Evolutionary conservation across 2,888 invertebrate genomes (phyloP), one percentile per base, ranked within the genome.

Genomic region (Diloba caeruleocephala): DNA sequence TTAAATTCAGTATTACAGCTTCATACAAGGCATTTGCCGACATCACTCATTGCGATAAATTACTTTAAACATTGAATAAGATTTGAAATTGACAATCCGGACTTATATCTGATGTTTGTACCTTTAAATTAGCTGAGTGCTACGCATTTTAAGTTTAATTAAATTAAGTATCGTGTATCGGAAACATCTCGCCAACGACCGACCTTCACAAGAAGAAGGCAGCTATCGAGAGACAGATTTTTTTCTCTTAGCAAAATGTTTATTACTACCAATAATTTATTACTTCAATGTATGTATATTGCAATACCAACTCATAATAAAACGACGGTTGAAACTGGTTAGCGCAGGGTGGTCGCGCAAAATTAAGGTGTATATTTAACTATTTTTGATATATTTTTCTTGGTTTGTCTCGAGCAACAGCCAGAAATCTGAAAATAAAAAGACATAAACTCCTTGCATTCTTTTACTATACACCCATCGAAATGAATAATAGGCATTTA

Each of bases 141-240:
- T 36, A 3, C 21, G 12, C 12, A 5, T n/a, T n/a, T n/a, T n/a
- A n/a, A n/a, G n/a, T n/a, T n/a, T n/a, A n/a, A n/a, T n/a, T n/a
- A n/a, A n/a, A n/a, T n/a, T n/a, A n/a, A 26, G 38, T 32, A 31
- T 42, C 29, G 21, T 21, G 34, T 52, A 43, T 57, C 33, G 33
- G 45, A 36, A 32, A 50, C 51, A 52, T 53, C 58, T 62, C 44
- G 63, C 41, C 62, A 50, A 48, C 28, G 68, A 74, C 65, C 72
- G 74, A 58, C 76, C 76, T 76, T 76, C 71, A 59, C 44, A 53
- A 52, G 50, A 57, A 51, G 25, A 37, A 70, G 65, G 57, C 61
- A 68, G 62, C 62, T 65, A 62, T 51, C 49, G 55, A 44, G 57
- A 33, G 49, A 26, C 39, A 41, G 6, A 46, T 26, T 58, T 64